Evolutionary conservation across 1,140 invertebrate genomes (phyloP), one percentile per base, ranked within the genome.

Genomic region (Trichonephila inaurata): DNA sequence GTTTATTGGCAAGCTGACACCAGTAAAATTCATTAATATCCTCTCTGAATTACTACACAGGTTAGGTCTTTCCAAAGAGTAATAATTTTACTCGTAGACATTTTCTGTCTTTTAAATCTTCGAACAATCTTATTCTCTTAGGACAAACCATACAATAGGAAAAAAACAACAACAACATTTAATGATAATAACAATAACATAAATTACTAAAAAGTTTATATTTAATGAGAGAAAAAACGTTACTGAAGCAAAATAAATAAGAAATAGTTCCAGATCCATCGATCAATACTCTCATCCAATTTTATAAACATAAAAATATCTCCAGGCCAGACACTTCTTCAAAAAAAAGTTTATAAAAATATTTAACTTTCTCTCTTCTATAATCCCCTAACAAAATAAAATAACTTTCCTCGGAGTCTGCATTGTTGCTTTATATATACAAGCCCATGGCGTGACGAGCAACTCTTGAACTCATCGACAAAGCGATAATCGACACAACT

Each of bases 401-500:
- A 58, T 44, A 58, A 40, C 18, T 21, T n/a, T 83, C 81, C 40
- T 51, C 81, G 81, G 5, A 40, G 40, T 21, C 81, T 19, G 81
- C 81, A 83, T 72, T 87, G 85, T 87, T 87, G 85, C 85, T 87
- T 51, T 64, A 21, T 10, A 58, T 24, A 66, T 19, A 24, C 51
- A 58, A 19, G 62, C 8, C 44, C 2, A 6, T 87, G 19, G 85
- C 85, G 85, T 81, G 69, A 72, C 87, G 66, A 58, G 61, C 62
- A 33, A 72, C 69, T 72, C 69, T 72, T 44, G 62, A 72, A 44
- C 91, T 62, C 92, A 93, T 93, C 92, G 77, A 69, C 66, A 88
- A 93, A 93, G 69, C 92, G 92, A 93, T 93, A 93, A 93, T 93
- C 92, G 92, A 93, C 92, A 93, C 82, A 51, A 21, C 61, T 61